These are phyloP conservation scores for Craniophora ligustri DNA, from an alignment of 2,888 invertebrate genomes.

Conservation along the genomic window DNA sequence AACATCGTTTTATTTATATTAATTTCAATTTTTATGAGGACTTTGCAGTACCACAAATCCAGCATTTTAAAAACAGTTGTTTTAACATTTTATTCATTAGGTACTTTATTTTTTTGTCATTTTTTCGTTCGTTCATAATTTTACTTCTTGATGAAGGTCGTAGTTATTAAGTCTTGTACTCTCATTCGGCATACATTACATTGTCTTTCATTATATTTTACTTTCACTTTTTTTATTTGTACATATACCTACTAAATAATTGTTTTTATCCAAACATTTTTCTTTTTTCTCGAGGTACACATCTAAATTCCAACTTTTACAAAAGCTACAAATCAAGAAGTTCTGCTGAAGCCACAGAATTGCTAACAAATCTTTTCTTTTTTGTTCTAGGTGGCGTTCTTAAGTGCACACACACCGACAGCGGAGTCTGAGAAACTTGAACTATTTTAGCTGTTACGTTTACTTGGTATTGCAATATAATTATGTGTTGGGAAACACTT, in stretches of 20 bases:
- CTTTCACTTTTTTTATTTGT: too few species aligned
- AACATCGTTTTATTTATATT: constrained; percentile 4
- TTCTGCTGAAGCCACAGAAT: not conserved
- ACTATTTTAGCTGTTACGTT: constrained; percentile 57
- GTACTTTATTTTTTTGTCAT: not conserved
- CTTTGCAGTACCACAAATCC: not conserved
- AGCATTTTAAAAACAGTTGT: not conserved
- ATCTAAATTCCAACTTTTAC: not conserved
- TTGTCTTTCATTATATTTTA: too few species aligned
- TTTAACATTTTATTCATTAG: not conserved
- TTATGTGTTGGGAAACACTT: constrained; percentile 68
- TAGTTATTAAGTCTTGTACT: not conserved
- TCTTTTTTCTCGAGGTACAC: too few species aligned
- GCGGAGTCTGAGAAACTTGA: constrained; percentile 56
- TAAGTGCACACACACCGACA: constrained; percentile 70
- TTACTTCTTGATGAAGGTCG: not conserved
- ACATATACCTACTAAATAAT: too few species aligned
- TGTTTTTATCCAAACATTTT: too few species aligned
- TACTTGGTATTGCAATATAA: constrained; percentile 62
- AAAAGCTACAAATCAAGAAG: constrained; percentile 8
- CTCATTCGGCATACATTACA: too few species aligned
- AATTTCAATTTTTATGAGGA: too few species aligned
- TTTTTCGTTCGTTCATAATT: not conserved
- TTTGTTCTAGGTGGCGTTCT: constrained; percentile 85
- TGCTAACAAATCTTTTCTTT: constrained; percentile 30